Percentiles rank a stretch among this genome's conserved stretches.
phyloP scores from a whole-genome alignment of 2,797 vertebrate species.

The Pipistrellus pygmaeus region DNA sequence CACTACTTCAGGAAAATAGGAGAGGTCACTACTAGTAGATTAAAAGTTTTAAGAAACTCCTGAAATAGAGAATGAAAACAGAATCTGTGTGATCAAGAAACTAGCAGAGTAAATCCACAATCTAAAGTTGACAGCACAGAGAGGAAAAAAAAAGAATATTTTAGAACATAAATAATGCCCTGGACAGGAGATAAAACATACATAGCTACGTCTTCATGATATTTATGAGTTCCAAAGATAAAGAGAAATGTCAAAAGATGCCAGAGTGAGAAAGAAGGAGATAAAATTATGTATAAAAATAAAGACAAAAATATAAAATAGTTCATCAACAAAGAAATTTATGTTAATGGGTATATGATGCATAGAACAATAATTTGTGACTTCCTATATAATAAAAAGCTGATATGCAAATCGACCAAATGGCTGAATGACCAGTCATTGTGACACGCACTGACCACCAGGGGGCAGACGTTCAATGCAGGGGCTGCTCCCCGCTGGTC shows the following conservation, averaged over 20 bases:
- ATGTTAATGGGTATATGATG: background rate
- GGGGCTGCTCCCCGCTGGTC: too few relatives aligned
- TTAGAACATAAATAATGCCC: conserved; percentile 9
- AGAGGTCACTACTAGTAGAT: background rate
- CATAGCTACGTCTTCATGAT: background rate
- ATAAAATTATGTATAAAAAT: conserved; percentile 44
- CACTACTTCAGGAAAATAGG: background rate
- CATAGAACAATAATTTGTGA: conserved; percentile 6
- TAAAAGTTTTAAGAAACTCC: conserved; percentile 44
- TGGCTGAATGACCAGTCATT: too few relatives aligned
- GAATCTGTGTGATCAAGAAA: background rate
- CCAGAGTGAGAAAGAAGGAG: conserved; percentile 19
- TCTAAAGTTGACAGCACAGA: background rate
- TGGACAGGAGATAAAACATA: background rate
- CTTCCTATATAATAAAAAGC: too few relatives aligned
- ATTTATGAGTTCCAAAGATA: conserved; percentile 25
- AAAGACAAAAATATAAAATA: background rate
- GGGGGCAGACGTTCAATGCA: too few relatives aligned
- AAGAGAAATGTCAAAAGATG: background rate
- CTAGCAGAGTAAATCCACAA: background rate
- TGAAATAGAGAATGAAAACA: background rate
- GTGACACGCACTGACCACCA: too few relatives aligned
- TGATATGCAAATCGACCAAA: too few relatives aligned
- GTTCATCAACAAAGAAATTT: background rate
- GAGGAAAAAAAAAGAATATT: conserved; percentile 19